A percentile compares a stretch with the other conserved stretches of the same genome.
Conservation (phyloP, 2,113 vertebrate species). For the Paralichthys olivaceus region DNA sequence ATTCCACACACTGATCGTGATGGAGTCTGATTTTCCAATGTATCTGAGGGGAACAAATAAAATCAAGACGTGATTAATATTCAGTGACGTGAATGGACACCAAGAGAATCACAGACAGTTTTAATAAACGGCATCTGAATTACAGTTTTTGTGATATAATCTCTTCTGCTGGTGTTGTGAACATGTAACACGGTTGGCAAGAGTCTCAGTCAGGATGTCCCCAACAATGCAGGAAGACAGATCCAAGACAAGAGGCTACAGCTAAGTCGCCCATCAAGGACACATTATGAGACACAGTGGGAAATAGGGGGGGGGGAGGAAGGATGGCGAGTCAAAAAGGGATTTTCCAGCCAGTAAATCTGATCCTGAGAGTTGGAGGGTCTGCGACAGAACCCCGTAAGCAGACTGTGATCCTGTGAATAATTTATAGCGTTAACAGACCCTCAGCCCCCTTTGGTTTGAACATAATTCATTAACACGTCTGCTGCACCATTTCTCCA, state of each 20-base stretch:
- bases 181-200: background rate
- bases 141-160: background rate
- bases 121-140: background rate
- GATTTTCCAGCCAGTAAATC: conserved; percentile 55
- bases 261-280: conserved; percentile 20
- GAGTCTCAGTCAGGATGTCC: conserved; percentile 36
- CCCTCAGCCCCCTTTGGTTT: no score
- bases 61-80: background rate
- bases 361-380: conserved; percentile 45
- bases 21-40: conserved; percentile 97
- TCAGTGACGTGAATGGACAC: background rate
- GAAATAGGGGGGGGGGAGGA: conserved; percentile 14
- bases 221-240: background rate
- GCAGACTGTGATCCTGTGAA: conserved; percentile 45
- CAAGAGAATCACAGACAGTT: background rate
- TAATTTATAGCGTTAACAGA: conserved; percentile 38
- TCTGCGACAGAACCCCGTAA: conserved; percentile 18
- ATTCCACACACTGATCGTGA: conserved; percentile 99
- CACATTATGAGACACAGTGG: background rate
- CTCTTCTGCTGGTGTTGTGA: background rate
- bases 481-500: background rate
- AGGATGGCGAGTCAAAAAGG: conserved; percentile 24
- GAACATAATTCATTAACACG: no score
- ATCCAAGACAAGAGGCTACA: background rate
- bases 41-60: conserved; percentile 82